Base-by-base conservation (phyloP, 1,140 invertebrate genomes). In the Asobara japonica region DNA sequence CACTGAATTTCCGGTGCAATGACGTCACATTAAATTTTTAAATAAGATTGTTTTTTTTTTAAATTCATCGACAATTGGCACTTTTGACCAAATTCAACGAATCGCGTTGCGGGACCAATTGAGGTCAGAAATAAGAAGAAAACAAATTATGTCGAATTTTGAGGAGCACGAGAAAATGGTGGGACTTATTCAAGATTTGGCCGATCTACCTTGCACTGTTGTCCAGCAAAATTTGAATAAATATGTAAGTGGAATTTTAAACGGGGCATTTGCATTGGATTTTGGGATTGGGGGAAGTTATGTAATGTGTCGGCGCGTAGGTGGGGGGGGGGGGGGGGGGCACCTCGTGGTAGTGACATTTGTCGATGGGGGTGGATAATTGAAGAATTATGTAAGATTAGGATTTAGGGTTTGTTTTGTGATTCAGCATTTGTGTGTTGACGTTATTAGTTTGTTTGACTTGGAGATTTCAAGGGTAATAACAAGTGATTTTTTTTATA, bases 201-300 rank as follows among this genome's bases (percentile, higher is more conserved):
- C 76, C 22, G 80, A 80, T 61, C 65, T 84, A 30, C 79, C 82
- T 5, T 82, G 79, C 68, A 80, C 75, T 20, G 70, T 80, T 33
- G 72, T 83, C 5, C 82, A 84, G 64, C 78, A 76, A 45, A 80
- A 79, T 30, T 74, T 84, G 41, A 84, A 84, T 60, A 78, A 66
- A 80, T 82, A 83, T 38, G 82, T 84, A 68, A 74, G 80, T 77
- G 10, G 41, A 29, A 41, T 48, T 60, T 22, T 30, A 41, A 51
- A 27, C 16, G 51, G 20, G 18, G 51, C 38, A 65, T 36, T 65
- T 6, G 36, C 33, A 41, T 36, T 6, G 11, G 5, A 36, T 36
- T 51, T 56, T 27, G 51, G 10, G 7, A 25, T 6, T 25, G 30
- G 4, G 3, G 69, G 29, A 16, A 22, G 61, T 22, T 41, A 33